Evolutionary conservation across 2,888 invertebrate species (phyloP), one percentile per base, ranked within the genome.

Genomic region (Acrobasis repandana): DNA sequence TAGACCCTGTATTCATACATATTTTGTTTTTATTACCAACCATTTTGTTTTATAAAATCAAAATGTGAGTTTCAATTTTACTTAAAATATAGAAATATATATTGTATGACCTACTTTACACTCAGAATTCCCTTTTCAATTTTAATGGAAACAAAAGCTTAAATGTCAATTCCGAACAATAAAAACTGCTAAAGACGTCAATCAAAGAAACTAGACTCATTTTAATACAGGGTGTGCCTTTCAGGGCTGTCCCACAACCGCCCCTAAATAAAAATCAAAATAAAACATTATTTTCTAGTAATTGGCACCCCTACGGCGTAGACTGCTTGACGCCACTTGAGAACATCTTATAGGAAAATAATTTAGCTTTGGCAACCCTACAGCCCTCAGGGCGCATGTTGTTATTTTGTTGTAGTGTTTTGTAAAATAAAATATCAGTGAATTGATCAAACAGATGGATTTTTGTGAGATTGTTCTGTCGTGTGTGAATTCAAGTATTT

Each of bases 251-350:
- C 91, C 89, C 90, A 90, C 89, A 87, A 85, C 87, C 89, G 88
- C 90, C 92, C 90, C 88, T 87, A 90, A 91, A 90, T 90, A 89
- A 89, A 91, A 90, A 87, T 82, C 74, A 82, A 87, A 90, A 88
- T 87, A 88, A 76, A 88, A 90, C 85, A 88, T 88, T 91, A 89
- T 90, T 89, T 88, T 77, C 73, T 82, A 78, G 86, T 90, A 91
- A 92, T 91, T 91, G 91, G 92, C 90, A 83, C 88, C 91, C 91
- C 91, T 88, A 83, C 82, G 77, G 91, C 52, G 80, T 72, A 75
- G 75, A 72, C 85, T 73, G 86, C 86, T 88, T 87, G 90, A 86
- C 85, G 83, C 82, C 87, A 82, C 85, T 86, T 87, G 80, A 86
- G 82, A 79, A 86, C 86, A 87, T 90, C 91, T 91, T 90, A 80